Base-by-base conservation (phyloP, 2,113 vertebrate species). In the Lichenostomus cassidix region DNA sequence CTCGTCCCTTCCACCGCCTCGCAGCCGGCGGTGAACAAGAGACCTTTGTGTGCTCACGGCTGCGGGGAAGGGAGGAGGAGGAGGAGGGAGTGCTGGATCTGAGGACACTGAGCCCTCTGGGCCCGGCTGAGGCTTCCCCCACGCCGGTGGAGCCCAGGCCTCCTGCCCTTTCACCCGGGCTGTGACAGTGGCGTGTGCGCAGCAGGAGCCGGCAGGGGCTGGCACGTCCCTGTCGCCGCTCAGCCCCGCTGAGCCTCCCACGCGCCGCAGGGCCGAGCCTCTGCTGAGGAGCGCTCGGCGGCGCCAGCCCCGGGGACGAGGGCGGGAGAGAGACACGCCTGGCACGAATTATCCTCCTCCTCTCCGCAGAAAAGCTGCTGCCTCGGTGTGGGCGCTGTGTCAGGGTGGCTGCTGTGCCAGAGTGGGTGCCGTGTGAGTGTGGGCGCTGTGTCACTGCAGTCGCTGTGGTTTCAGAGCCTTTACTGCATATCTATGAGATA, bases 51-150 rank as follows among this genome's bases (percentile, higher is more conserved):
- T 5, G 7, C 59, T 6, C 52, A 5, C 9, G 15, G 75, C 75
- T 46, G 68, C 49, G 22, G 64, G 52, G 11, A 11, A 5, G 28
- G 68, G 55, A 17, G 53, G 27, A 10, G 18, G 4, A 20, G 33
- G 59, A 74, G 53, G 27, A 12, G 21, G 4, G 22, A 27, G 31
- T 15, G 21, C 68, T 65, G 81, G 75, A 92, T 93, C 96, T 90
- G 95, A 96, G 97, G 55, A 39, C 71, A 3, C 21, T 89, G 95
- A 96, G 97, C 56, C 39, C 56, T 27, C 16, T 5, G 29, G 16
- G 50, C 8, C 19, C 3, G 16, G 68, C 39, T 12, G 10, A 3
- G 13, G 23, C 4, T 2, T 41, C 33, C 31, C 55, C 60, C 63
- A 33, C 35, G 24, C 28, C 41, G 16, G 22, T 3, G 62, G 6